A percentile compares a stretch with the other conserved stretches of the same genome.
Conservation (phyloP, 1,140 invertebrate species). For the Drosophila yakuba region DNA sequence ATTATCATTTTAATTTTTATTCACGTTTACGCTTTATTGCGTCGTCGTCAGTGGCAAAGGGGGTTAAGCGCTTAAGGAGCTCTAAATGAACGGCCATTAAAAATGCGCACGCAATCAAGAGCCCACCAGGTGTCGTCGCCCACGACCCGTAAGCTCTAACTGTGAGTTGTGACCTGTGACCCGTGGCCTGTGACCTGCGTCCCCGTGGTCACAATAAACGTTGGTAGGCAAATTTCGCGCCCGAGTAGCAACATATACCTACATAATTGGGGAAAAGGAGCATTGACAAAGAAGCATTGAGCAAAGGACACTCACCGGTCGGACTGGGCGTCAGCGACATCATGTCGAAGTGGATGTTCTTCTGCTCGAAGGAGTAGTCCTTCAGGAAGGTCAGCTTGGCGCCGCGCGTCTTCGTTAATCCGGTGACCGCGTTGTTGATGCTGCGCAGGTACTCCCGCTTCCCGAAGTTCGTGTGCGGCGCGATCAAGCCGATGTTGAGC, state of each 20-base stretch:
- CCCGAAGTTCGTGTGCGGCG: conserved; percentile 86
- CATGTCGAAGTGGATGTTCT: conserved; percentile 88
- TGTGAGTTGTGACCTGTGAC: not conserved
- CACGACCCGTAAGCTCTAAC: conserved; percentile 1
- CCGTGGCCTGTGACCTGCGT: not conserved
- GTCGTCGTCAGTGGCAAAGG: conserved; percentile 2
- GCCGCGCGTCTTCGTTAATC: conserved; percentile 86
- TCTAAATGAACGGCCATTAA: conserved; percentile 65
- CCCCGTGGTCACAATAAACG: not conserved
- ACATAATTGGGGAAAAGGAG: not conserved
- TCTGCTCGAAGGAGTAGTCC: conserved; percentile 87
- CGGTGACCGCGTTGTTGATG: conserved; percentile 88
- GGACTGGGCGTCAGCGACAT: conserved; percentile 91
- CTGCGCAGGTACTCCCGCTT: conserved; percentile 89
- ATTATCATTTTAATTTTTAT: conserved; percentile 1
- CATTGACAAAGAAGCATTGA: not conserved
- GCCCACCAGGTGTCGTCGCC: conserved; percentile 17
- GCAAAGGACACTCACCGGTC: conserved; percentile 87
- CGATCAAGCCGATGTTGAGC: conserved; percentile 86
- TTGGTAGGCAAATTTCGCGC: conserved; percentile 4
- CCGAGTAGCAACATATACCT: not conserved
- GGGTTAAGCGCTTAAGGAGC: conserved; percentile 62
- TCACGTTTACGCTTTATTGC: conserved; percentile 14
- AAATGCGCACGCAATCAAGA: conserved; percentile 54
- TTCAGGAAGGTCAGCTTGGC: conserved; percentile 87